phyloP scores from a whole-genome alignment of 2,888 invertebrate genomes.

The Hypolimnas misippus region DNA sequence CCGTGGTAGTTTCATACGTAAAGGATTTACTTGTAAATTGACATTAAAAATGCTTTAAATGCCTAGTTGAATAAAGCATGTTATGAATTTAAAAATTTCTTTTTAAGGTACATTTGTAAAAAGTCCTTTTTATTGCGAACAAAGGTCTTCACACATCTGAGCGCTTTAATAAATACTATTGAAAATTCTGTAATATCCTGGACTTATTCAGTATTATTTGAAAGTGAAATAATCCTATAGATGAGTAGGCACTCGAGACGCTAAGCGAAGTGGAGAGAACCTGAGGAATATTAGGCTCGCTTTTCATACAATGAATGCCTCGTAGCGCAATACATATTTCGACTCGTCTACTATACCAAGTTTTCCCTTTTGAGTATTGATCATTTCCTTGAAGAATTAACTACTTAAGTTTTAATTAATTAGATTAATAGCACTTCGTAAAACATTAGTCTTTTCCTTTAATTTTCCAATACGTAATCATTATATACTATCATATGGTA shows the following conservation, averaged over 20 bases:
- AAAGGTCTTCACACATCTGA: background rate
- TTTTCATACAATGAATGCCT: background rate
- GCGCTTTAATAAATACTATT: background rate
- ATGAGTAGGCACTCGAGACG: constrained; percentile 14
- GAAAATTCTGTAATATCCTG: constrained; percentile 5
- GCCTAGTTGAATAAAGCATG: no score
- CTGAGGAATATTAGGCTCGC: background rate
- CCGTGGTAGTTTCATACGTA: no score
- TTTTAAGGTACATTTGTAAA: background rate
- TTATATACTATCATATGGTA: no score
- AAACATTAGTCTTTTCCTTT: no score
- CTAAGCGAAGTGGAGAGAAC: constrained; percentile 6
- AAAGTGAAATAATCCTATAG: constrained; percentile 15
- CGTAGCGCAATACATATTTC: background rate
- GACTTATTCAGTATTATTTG: constrained; percentile 9
- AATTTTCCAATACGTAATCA: no score
- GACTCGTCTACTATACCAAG: background rate
- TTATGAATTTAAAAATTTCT: no score
- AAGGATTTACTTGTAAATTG: no score
- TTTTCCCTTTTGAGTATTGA: no score
- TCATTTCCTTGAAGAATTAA: no score
- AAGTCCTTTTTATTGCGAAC: background rate
- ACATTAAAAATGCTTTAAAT: no score
- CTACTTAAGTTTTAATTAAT: no score
- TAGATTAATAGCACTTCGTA: no score